Evolutionary conservation across 2,113 vertebrate genomes (phyloP), one percentile per base, ranked within the genome.

Genomic region (Perca fluviatilis): DNA sequence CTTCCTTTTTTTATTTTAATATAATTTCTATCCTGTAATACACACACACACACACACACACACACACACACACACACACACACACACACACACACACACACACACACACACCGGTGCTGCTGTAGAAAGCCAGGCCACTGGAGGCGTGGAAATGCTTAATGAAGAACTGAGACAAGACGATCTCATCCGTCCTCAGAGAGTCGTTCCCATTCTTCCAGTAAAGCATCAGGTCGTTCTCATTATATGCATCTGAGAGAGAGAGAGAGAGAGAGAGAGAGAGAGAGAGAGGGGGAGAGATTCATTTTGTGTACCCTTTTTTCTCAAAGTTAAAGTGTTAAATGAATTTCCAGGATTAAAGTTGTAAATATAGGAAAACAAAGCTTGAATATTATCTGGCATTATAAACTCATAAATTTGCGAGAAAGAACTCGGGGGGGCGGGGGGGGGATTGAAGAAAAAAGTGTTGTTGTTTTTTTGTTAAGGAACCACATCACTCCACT

Each of bases 161-260:
- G 92, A 98, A 98, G 93, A 98, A 98, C 93, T 97, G 97, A 64
- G 97, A 98, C 81, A 99, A 88, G 65, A 96, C 95, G 47, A 98
- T 97, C 78, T 97, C 96, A 4, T 98, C 97, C 1, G 96, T 98
- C 86, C 95, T 96, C 57, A 98, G 90, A 47, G 97, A 98, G 74
- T 97, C 96, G 70, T 98, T 97, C 25, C 97, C 97, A 0, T 95
- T 96, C 91, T 97, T 98, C 97, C 97, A 98, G 92, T 98, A 99
- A 0, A 98, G 85, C 97, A 98, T 98, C 73, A 98, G 91, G 90
- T 98, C 97, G 23, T 98, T 97, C 89, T 99, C 97, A 82, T 95
- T 98, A 77, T 97, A 99, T 0, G 97, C 97, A 83, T 98, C 97
- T 98, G 65, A 6, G 69, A 1, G 74, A 83, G 47, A 84, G 74